phyloP scores from a whole-genome alignment of 2,113 vertebrate species.

The Lethenteron camtschaticum region DNA sequence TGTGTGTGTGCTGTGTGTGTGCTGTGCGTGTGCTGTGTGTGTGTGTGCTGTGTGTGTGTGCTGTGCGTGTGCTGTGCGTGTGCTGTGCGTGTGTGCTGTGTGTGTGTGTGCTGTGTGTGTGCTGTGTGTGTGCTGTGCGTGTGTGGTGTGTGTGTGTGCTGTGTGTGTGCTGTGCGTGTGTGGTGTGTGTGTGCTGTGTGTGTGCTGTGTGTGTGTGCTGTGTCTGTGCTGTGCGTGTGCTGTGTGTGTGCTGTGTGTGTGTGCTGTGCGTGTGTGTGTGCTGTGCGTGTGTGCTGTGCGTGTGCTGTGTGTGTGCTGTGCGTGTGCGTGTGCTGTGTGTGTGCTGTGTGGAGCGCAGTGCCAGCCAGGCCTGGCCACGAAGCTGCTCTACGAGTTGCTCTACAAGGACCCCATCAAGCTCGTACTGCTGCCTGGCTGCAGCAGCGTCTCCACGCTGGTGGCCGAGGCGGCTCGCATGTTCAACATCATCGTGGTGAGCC shows the following conservation, averaged over 20 bases:
- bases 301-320: too few species aligned
- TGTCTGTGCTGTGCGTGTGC: too few species aligned
- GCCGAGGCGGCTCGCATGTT: slow-evolving; percentile 81
- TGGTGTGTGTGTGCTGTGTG: neutral
- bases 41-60: neutral
- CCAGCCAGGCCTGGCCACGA: slow-evolving; percentile 70
- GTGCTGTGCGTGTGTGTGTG: too few species aligned
- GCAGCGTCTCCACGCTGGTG: slow-evolving; percentile 68
- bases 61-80: neutral
- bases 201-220: neutral
- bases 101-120: neutral
- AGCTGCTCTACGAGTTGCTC: slow-evolving; percentile 68
- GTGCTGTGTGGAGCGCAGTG: slow-evolving; percentile 26
- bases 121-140: neutral
- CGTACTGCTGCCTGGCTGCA: slow-evolving; percentile 76
- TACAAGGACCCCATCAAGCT: slow-evolving; percentile 92
- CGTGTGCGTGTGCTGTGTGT: neutral
- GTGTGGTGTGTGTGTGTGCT: neutral
- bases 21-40: neutral
- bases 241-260: neutral
- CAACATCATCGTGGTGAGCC: slow-evolving; percentile 77
- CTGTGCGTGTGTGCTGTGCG: neutral
- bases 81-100: neutral
- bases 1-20: neutral
- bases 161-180: neutral